A percentile compares a stretch with the other conserved stretches of the same genome.
Evolutionary conservation across 2,888 invertebrate genomes (phyloP).

Genomic region (Leptogaster cylindrica): DNA sequence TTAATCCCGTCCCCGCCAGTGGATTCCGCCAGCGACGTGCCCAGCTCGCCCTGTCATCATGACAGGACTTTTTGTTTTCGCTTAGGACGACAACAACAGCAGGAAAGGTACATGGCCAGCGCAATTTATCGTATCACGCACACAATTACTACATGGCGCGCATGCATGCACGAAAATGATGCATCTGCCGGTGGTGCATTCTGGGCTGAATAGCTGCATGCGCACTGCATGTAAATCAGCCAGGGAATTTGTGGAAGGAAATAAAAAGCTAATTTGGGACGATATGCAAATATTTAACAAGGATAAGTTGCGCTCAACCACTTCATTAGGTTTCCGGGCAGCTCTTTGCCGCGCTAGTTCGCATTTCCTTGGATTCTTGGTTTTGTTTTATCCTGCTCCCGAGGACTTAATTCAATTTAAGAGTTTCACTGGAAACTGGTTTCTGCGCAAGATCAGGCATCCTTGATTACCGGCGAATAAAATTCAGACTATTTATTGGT

Average conservation of each 20-base stretch:
- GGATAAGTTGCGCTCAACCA: conserved; percentile 47
- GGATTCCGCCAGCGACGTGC: background rate
- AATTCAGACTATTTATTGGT: no score
- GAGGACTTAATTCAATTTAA: conserved; percentile 10
- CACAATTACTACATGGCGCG: conserved; percentile 27
- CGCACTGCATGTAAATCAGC: conserved; percentile 32
- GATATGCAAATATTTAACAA: conserved; percentile 49
- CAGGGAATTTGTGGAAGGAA: conserved; percentile 29
- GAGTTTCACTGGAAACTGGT: background rate
- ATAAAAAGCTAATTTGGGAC: conserved; percentile 47
- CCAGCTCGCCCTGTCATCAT: conserved; percentile 8
- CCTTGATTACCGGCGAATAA: no score
- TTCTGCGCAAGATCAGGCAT: no score
- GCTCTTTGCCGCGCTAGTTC: background rate
- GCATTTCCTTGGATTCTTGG: background rate
- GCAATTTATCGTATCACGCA: conserved; percentile 43
- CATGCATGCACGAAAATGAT: conserved; percentile 15
- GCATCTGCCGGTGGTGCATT: conserved; percentile 18
- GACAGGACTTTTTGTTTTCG: conserved; percentile 32
- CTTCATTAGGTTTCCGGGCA: conserved; percentile 45
- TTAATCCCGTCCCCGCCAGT: conserved; percentile 21
- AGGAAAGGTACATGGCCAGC: conserved; percentile 20
- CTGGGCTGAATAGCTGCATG: conserved; percentile 6
- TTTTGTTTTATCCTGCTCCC: conserved; percentile 11
- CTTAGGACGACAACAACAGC: conserved; percentile 32